Conservation (phyloP, 2,113 vertebrate species). For the Boleophthalmus pectinirostris region DNA sequence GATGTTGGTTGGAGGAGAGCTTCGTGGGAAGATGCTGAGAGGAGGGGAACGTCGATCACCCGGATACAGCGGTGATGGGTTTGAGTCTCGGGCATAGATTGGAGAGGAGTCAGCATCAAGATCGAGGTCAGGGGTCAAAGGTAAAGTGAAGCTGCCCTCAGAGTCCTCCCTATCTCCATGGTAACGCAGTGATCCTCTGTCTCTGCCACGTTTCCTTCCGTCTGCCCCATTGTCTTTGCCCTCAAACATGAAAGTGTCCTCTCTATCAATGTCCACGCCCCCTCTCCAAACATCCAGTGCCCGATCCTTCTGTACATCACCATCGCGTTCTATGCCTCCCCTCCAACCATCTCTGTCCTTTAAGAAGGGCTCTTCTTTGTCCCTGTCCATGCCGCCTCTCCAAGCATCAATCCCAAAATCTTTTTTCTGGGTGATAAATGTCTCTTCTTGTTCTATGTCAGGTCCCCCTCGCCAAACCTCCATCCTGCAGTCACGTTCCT, state of each 20-base stretch:
- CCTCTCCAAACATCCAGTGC: slow-evolving; percentile 70
- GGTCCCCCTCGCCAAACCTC: slow-evolving; percentile 64
- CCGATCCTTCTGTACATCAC: slow-evolving; percentile 66
- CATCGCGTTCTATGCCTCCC: slow-evolving; percentile 58
- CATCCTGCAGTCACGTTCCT: slow-evolving; percentile 72
- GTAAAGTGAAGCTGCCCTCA: slow-evolving; percentile 78
- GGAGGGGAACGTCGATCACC: slow-evolving; percentile 60
- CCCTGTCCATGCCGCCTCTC: slow-evolving; percentile 60
- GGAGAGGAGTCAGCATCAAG: slow-evolving; percentile 82
- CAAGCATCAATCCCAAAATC: slow-evolving; percentile 65
- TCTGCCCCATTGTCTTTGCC: slow-evolving; percentile 59
- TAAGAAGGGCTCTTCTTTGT: slow-evolving; percentile 63
- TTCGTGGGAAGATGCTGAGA: slow-evolving; percentile 62
- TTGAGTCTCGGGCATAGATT: slow-evolving; percentile 85
- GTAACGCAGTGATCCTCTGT: slow-evolving; percentile 62
- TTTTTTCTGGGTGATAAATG: slow-evolving; percentile 73
- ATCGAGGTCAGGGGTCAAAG: slow-evolving; percentile 79
- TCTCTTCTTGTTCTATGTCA: slow-evolving; percentile 62
- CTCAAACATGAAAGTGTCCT: slow-evolving; percentile 68
- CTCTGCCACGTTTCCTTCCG: slow-evolving; percentile 55
- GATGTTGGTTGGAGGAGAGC: slow-evolving; percentile 65
- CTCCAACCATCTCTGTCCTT: slow-evolving; percentile 73
- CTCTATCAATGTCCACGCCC: slow-evolving; percentile 63
- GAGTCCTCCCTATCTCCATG: slow-evolving; percentile 85
- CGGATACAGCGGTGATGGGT: slow-evolving; percentile 77